phyloP scores from a whole-genome alignment of 2,797 vertebrate species.

The Sebastes elongatus region DNA sequence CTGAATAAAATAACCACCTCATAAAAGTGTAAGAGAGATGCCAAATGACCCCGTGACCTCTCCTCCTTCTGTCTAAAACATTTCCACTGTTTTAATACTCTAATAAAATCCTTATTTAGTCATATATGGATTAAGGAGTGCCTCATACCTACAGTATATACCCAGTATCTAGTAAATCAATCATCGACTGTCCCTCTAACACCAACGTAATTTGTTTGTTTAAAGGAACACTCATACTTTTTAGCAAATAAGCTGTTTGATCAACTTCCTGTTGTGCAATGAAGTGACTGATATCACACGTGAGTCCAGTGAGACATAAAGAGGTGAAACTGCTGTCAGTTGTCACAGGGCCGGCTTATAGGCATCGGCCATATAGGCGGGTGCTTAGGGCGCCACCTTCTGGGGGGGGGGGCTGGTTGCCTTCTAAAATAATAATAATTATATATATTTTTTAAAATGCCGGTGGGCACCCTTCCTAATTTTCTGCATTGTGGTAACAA shows the following conservation, averaged over 20 bases:
- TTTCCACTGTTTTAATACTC: background rate
- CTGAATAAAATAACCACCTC: conserved; percentile 14
- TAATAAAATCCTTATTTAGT: conserved; percentile 12
- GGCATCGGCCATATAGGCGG: too few relatives aligned
- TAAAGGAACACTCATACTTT: conserved; percentile 54
- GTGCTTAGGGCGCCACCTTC: too few relatives aligned
- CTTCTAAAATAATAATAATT: too few relatives aligned
- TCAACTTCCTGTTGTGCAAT: conserved; percentile 56
- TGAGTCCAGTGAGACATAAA: background rate
- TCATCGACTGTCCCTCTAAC: conserved; percentile 8
- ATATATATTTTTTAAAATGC: too few relatives aligned
- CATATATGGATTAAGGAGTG: conserved; percentile 42
- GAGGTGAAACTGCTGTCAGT: background rate
- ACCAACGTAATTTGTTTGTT: conserved; percentile 49
- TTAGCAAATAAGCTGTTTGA: conserved; percentile 43
- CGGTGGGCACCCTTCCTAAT: too few relatives aligned
- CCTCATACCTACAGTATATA: background rate
- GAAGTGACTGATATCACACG: background rate
- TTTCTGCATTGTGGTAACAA: too few relatives aligned
- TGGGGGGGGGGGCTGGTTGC: too few relatives aligned
- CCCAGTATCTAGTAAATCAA: conserved; percentile 29
- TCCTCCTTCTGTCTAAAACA: background rate
- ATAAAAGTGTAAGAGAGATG: conserved; percentile 9
- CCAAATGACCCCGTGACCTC: conserved; percentile 1
- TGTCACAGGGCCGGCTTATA: background rate